A percentile compares a stretch with the other conserved stretches of the same genome.
Conservation (phyloP, 1,140 invertebrate genomes). For the Schlechtendalia chinensis region DNA sequence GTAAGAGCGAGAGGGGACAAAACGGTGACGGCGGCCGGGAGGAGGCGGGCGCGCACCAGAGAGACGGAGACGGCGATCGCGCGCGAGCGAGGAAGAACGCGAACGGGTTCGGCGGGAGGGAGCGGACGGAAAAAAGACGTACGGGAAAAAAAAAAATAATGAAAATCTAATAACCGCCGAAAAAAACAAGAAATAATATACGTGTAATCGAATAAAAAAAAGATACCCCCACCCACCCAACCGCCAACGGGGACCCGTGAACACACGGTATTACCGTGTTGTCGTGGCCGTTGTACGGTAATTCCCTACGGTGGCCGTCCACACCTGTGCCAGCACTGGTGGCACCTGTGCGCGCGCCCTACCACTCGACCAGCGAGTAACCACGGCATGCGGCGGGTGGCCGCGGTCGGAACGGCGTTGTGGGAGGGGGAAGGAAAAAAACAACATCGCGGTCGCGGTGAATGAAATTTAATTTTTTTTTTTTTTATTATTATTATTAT, state of each 20-base stretch:
- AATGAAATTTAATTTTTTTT: conserved; percentile 25
- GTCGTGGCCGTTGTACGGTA: conserved; percentile 18
- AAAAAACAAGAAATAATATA: conserved; percentile 9
- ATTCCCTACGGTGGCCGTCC: conserved; percentile 26
- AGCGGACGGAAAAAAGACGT: not conserved
- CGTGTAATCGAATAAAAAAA: conserved; percentile 4
- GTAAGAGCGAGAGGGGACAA: not conserved
- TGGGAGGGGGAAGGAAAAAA: not conserved
- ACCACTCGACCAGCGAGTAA: not conserved
- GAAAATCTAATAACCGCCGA: conserved; percentile 23
- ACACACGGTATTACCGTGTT: conserved; percentile 42
- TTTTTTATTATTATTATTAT: too few species aligned
- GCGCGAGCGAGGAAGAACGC: not conserved
- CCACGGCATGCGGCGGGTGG: too few species aligned
- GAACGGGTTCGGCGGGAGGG: not conserved
- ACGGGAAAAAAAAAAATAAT: conserved; percentile 4
- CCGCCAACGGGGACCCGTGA: too few species aligned
- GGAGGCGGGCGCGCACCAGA: not conserved
- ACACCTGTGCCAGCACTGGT: conserved; percentile 46
- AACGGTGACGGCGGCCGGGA: not conserved
- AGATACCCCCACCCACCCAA: too few species aligned
- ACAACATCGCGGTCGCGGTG: conserved; percentile 26
- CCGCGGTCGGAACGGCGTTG: not conserved
- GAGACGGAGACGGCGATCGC: too few species aligned
- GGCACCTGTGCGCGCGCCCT: conserved; percentile 26